Evolutionary conservation across 2,113 vertebrate species (phyloP).

Genomic region (Pithys albifrons): DNA sequence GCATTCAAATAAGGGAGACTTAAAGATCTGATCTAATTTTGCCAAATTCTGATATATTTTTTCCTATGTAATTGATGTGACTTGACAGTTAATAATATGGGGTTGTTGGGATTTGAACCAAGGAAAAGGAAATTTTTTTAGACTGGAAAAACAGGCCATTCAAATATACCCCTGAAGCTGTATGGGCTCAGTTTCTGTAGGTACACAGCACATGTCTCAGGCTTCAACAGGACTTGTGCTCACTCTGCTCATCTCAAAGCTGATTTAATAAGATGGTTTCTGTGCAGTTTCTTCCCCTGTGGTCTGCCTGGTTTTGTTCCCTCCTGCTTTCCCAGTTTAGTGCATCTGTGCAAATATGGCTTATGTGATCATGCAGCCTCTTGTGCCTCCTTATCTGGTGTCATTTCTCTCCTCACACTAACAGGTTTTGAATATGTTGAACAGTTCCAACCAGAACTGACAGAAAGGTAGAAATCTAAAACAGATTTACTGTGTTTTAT

Average conservation of each 20-base stretch:
- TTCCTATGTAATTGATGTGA: background rate
- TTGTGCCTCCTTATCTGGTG: background rate
- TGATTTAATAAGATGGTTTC: background rate
- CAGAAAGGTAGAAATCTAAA: background rate
- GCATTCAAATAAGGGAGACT: background rate
- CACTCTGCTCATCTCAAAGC: fast-evolving
- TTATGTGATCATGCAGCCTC: background rate
- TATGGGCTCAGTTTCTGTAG: background rate
- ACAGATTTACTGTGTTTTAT: background rate
- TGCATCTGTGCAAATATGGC: background rate
- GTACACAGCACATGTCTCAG: fast-evolving
- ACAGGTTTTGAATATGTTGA: background rate
- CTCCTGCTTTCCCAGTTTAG: background rate
- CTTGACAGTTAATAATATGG: background rate
- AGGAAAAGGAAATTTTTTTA: background rate
- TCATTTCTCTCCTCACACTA: background rate
- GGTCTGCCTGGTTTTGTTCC: background rate
- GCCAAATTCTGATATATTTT: background rate
- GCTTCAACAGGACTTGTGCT: background rate
- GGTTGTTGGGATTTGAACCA: background rate
- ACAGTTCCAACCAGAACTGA: background rate
- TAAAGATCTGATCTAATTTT: background rate
- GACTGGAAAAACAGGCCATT: background rate
- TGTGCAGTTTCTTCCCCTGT: background rate
- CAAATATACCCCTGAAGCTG: background rate